Evolutionary conservation across 2,797 vertebrate genomes (phyloP).

Genomic region (Poeciliopsis infans): DNA sequence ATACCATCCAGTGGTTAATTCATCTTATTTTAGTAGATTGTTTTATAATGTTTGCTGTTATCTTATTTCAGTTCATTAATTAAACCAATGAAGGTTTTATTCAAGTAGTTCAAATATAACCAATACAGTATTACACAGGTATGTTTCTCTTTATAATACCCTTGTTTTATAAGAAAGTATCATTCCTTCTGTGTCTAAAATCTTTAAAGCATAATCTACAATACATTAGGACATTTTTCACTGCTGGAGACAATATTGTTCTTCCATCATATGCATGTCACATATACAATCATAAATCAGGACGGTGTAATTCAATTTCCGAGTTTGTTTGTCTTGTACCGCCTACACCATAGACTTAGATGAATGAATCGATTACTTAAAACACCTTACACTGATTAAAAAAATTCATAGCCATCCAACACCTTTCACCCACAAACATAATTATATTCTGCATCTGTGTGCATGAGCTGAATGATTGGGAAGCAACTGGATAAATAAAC

Average conservation of each 20-base stretch:
- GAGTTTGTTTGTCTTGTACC: constrained; percentile 36
- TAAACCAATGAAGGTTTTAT: constrained; percentile 40
- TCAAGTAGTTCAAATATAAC: constrained; percentile 36
- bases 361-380: constrained; percentile 51
- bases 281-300: constrained; percentile 37
- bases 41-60: constrained; percentile 38
- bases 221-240: constrained; percentile 29
- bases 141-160: constrained; percentile 28
- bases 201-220: constrained; percentile 23
- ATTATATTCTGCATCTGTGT: constrained; percentile 31
- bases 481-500: constrained; percentile 26
- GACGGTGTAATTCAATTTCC: constrained; percentile 32
- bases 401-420: constrained; percentile 49
- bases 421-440: constrained; percentile 27
- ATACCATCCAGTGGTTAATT: constrained; percentile 15
- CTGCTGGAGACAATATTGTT: constrained; percentile 3
- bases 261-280: constrained; percentile 30
- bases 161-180: constrained; percentile 24
- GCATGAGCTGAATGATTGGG: constrained; percentile 25
- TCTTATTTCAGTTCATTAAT: constrained; percentile 57
- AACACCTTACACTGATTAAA: constrained; percentile 34
- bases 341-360: constrained; percentile 9
- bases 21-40: constrained; percentile 35
- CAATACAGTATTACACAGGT: constrained; percentile 48
- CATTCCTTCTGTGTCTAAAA: constrained; percentile 6